Conservation (phyloP, 2,888 invertebrate genomes). For the Yponomeuta cagnagella region DNA sequence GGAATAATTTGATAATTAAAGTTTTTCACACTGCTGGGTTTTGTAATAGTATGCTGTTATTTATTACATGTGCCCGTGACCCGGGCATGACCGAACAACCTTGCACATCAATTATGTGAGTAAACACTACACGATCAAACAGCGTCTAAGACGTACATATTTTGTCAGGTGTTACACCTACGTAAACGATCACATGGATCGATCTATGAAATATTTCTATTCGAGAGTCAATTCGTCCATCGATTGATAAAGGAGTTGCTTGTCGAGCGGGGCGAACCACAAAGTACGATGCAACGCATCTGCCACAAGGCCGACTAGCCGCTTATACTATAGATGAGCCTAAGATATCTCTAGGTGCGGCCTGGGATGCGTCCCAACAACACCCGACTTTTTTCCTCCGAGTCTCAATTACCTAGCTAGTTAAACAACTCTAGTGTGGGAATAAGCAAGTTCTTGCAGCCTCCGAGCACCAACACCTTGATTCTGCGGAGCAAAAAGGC, state of each 20-base stretch:
- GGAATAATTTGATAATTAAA: neutral
- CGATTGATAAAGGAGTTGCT: neutral
- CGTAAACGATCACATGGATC: neutral
- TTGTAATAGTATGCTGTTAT: neutral
- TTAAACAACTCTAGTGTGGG: neutral
- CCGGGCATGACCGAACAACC: slow-evolving; percentile 16
- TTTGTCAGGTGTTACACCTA: neutral
- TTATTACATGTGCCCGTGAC: slow-evolving; percentile 8
- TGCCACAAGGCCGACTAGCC: slow-evolving; percentile 42
- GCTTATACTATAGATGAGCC: neutral
- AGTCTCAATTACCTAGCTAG: neutral
- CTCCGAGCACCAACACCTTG: neutral
- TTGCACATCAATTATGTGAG: slow-evolving; percentile 44
- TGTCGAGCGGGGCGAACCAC: slow-evolving; percentile 24
- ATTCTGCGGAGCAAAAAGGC: neutral
- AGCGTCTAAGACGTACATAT: neutral
- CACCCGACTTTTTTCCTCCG: neutral
- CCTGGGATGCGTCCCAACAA: neutral
- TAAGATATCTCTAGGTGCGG: neutral
- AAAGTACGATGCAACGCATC: slow-evolving; percentile 34
- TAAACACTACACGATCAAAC: slow-evolving; percentile 22
- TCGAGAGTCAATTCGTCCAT: neutral
- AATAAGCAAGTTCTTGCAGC: neutral
- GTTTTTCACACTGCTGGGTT: neutral
- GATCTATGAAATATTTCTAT: neutral